Percentiles rank a stretch among this genome's conserved stretches.
These are phyloP conservation scores for Mus minutoides DNA, from an alignment of 2,797 vertebrate species.

Conservation along the genomic window DNA sequence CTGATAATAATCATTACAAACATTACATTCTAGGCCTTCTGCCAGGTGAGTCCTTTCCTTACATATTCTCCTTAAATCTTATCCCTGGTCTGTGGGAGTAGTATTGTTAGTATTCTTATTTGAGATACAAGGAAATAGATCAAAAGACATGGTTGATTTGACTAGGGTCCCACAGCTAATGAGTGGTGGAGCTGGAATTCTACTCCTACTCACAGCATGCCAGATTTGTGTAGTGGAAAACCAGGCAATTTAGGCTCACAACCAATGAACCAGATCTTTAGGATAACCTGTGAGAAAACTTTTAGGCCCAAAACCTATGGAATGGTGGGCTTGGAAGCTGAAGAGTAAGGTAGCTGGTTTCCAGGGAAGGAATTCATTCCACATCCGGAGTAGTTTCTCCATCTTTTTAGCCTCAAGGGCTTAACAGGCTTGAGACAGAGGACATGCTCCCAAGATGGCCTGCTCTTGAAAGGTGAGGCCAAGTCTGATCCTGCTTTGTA, in stretches of 20 bases:
- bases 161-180: not conserved
- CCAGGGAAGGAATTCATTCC: constrained; percentile 7
- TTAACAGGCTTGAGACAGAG: not conserved
- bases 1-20: not conserved
- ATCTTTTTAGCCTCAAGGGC: constrained; percentile 2
- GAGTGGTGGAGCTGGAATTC: not conserved
- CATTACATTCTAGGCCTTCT: not conserved
- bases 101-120: not conserved
- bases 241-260: not conserved
- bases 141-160: not conserved
- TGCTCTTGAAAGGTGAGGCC: not conserved
- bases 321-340: not conserved
- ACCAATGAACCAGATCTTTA: not conserved
- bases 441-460: not conserved
- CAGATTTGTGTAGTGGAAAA: not conserved
- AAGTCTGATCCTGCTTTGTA: not conserved
- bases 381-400: not conserved
- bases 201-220: not conserved
- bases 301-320: not conserved
- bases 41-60: not conserved
- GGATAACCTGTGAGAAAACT: not conserved
- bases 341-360: not conserved
- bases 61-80: not conserved
- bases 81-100: not conserved
- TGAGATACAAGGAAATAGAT: not conserved